A percentile compares a stretch with the other conserved stretches of the same genome.
Evolutionary conservation across 2,888 invertebrate species (phyloP).

Genomic region (Chloroclystis v-ata): DNA sequence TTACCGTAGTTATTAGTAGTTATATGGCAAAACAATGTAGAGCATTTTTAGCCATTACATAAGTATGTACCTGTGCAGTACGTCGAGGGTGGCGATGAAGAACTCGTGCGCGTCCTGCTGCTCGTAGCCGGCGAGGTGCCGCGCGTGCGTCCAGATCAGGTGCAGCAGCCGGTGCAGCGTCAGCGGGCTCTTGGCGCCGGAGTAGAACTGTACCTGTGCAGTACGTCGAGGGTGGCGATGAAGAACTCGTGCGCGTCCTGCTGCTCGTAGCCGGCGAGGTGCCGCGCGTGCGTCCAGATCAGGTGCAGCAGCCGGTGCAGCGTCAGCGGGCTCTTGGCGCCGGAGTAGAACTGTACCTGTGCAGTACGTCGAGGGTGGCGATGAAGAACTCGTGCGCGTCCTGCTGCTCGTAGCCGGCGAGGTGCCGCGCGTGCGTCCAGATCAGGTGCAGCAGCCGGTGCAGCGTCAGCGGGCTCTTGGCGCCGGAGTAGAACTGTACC

Average conservation of each 20-base stretch:
- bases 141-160: conserved; percentile 97
- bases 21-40: no score
- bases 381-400: conserved; percentile 99
- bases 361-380: conserved; percentile 94
- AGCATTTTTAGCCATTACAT: no score
- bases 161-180: conserved; percentile 93
- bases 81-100: conserved; percentile 96
- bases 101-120: conserved; percentile 99
- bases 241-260: conserved; percentile 99
- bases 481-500: conserved; percentile 84
- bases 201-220: conserved; percentile 82
- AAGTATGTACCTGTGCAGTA: conserved; percentile 87
- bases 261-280: conserved; percentile 96
- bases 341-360: conserved; percentile 80
- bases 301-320: conserved; percentile 93
- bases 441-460: conserved; percentile 94
- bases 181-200: conserved; percentile 91
- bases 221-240: conserved; percentile 94
- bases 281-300: conserved; percentile 97
- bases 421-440: conserved; percentile 97
- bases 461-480: conserved; percentile 90
- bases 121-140: conserved; percentile 95
- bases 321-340: conserved; percentile 91
- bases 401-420: conserved; percentile 97
- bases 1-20: no score